Evolutionary conservation across 2,888 invertebrate genomes (phyloP).

Genomic region (Ischnus inquisitorius): DNA sequence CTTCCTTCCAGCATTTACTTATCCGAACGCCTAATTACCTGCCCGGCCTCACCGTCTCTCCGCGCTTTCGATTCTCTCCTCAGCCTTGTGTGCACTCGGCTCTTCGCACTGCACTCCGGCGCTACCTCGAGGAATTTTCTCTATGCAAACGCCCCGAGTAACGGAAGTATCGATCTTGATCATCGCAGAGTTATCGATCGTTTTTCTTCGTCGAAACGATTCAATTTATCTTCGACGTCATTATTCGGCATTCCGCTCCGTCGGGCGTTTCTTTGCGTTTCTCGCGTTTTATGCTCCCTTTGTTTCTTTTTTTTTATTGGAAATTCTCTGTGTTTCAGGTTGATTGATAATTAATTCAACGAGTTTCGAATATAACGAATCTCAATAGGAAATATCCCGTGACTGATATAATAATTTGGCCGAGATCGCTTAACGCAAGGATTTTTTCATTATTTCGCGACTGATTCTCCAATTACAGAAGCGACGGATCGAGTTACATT

Average conservation of each 20-base stretch:
- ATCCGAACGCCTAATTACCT: slow-evolving; percentile 75
- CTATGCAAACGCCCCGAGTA: slow-evolving; percentile 17
- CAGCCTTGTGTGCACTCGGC: background rate
- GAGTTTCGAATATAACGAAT: no score
- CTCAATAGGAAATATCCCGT: no score
- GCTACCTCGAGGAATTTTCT: background rate
- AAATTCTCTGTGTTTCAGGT: no score
- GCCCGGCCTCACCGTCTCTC: slow-evolving; percentile 32
- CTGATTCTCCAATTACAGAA: background rate
- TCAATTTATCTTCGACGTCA: background rate
- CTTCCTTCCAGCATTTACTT: slow-evolving; percentile 75
- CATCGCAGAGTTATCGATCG: background rate
- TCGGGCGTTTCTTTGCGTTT: no score
- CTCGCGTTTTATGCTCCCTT: no score
- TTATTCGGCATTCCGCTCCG: no score
- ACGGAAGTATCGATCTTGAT: background rate
- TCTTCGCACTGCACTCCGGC: background rate
- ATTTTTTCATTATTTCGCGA: no score
- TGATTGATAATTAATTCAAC: no score
- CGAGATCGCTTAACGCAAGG: no score
- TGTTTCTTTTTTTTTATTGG: no score
- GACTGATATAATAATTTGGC: no score
- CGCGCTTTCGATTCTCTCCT: slow-evolving; percentile 2
- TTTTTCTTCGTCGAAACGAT: background rate
- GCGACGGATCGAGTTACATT: background rate